Evolutionary conservation across 2,113 vertebrate genomes (phyloP).

Genomic region (Syrrhaptes paradoxus): DNA sequence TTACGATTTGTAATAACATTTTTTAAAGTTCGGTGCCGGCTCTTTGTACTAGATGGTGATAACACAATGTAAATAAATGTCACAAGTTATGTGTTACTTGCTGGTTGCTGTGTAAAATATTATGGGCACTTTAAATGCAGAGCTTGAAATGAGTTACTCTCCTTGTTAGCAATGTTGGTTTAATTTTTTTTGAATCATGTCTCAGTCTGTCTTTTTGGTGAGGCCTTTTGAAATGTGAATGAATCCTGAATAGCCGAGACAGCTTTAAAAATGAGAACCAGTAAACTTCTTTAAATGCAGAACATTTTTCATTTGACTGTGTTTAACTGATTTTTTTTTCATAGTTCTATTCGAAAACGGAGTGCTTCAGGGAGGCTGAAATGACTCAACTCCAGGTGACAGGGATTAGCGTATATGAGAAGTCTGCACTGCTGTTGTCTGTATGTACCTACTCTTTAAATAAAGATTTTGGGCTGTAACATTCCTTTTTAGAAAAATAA

Average conservation of each 20-base stretch:
- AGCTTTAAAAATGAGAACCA: not conserved
- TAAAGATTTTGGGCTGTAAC: not conserved
- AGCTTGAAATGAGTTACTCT: constrained; percentile 34
- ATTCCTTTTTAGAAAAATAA: not conserved
- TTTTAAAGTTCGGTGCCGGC: constrained; percentile 28
- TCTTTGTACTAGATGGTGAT: constrained; percentile 24
- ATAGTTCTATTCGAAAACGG: not conserved
- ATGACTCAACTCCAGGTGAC: not conserved
- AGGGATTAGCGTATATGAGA: not conserved
- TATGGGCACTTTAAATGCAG: constrained; percentile 33
- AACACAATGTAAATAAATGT: constrained; percentile 41
- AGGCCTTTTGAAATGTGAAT: not conserved
- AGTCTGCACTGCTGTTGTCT: not conserved
- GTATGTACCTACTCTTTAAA: not conserved
- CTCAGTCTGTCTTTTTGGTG: not conserved
- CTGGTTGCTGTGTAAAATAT: not conserved
- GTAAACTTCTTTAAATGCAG: not conserved
- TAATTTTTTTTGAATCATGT: not conserved
- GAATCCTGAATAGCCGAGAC: not conserved
- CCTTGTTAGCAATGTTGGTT: not conserved
- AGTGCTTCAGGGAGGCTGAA: not conserved
- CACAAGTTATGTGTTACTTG: not conserved
- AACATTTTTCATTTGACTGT: not conserved
- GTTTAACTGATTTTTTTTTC: not conserved
- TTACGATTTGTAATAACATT: constrained; percentile 13